Evolutionary conservation across 1,140 invertebrate genomes (phyloP).

Genomic region (Panonychus citri): DNA sequence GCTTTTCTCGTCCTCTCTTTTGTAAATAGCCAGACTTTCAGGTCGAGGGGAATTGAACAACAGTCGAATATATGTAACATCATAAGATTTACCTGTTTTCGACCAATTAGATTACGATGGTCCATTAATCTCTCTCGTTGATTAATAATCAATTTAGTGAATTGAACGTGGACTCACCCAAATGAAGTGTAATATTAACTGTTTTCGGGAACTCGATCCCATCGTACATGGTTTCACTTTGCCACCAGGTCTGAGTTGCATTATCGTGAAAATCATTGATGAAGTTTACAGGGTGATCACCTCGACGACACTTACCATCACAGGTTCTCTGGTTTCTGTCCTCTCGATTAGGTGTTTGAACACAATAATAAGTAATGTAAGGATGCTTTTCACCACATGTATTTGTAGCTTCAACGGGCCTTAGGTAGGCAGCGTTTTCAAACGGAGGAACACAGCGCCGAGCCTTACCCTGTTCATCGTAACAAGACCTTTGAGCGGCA

Average conservation of each 20-base stretch:
- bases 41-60: slow-evolving; percentile 82
- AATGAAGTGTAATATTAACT: slow-evolving; percentile 71
- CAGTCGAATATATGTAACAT: slow-evolving; percentile 83
- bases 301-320: slow-evolving; percentile 23
- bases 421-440: slow-evolving; percentile 76
- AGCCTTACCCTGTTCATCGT: slow-evolving; percentile 24
- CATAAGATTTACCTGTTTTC: slow-evolving; percentile 67
- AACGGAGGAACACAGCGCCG: slow-evolving; percentile 86
- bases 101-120: neutral
- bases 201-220: slow-evolving; percentile 64
- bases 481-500: slow-evolving; percentile 21
- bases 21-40: slow-evolving; percentile 91
- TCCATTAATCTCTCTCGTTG: neutral
- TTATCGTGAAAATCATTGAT: slow-evolving; percentile 74
- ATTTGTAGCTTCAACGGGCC: slow-evolving; percentile 70
- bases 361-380: slow-evolving; percentile 49
- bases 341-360: slow-evolving; percentile 42
- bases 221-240: slow-evolving; percentile 88
- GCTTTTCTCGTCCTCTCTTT: slow-evolving; percentile 44
- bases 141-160: neutral
- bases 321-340: slow-evolving; percentile 35
- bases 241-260: slow-evolving; percentile 89
- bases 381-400: slow-evolving; percentile 57
- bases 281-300: slow-evolving; percentile 42
- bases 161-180: slow-evolving; percentile 39